Evolutionary conservation across 2,113 vertebrate genomes (phyloP).

Genomic region (Lepisosteus osseus): DNA sequence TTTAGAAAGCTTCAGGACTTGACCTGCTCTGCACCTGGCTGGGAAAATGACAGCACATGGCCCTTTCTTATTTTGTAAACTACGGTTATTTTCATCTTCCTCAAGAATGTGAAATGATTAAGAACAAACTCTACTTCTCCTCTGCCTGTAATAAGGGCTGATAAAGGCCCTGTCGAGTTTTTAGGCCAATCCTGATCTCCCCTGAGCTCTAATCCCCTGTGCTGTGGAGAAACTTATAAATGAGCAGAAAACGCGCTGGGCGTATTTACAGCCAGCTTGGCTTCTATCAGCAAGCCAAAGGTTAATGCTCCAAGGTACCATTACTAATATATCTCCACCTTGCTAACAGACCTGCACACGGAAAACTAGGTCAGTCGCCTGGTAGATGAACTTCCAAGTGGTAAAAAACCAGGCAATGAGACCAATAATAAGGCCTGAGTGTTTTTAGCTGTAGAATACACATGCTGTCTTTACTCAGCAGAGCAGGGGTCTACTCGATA

Average conservation of each 20-base stretch:
- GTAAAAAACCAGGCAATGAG: not conserved
- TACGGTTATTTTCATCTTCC: too few relatives aligned
- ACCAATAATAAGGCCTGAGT: not conserved
- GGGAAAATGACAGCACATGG: too few relatives aligned
- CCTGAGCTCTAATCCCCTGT: constrained; percentile 6
- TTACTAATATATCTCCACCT: constrained; percentile 8
- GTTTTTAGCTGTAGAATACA: not conserved
- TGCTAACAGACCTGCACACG: not conserved
- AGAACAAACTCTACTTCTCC: not conserved
- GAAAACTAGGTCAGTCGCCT: constrained; percentile 23
- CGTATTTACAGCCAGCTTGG: not conserved
- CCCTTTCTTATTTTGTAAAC: too few relatives aligned
- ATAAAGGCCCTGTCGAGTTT: constrained; percentile 25
- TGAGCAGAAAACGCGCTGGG: constrained; percentile 13
- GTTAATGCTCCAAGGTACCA: constrained; percentile 18
- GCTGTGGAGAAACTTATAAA: constrained; percentile 10
- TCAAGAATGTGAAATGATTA: not conserved
- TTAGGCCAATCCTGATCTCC: constrained; percentile 10
- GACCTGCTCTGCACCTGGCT: too few relatives aligned
- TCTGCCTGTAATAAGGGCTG: constrained; percentile 6
- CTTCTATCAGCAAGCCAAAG: constrained; percentile 17
- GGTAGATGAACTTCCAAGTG: not conserved
- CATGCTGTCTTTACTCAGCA: not conserved
- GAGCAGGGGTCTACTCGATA: not conserved
- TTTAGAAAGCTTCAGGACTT: too few relatives aligned